phyloP scores from a whole-genome alignment of 2,888 invertebrate species.

The Spilarctia lutea region DNA sequence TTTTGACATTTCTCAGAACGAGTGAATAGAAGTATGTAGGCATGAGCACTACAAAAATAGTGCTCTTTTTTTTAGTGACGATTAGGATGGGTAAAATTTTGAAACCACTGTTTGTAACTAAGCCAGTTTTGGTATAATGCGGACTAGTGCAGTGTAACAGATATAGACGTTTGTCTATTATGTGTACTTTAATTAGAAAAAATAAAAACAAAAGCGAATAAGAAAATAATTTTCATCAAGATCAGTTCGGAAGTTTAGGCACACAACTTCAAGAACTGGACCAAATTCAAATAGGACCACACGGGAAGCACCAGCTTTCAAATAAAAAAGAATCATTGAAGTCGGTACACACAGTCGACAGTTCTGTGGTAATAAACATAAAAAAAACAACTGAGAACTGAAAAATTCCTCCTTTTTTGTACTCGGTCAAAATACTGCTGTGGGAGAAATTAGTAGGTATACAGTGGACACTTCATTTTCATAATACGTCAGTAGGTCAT shows the following conservation, averaged over 20 bases:
- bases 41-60: not conserved
- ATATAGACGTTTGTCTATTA: not conserved
- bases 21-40: not conserved
- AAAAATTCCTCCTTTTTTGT: too few relatives aligned
- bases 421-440: not conserved
- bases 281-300: too few relatives aligned
- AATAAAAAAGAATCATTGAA: too few relatives aligned
- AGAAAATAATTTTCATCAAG: too few relatives aligned
- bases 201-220: not conserved
- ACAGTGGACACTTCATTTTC: slow-evolving; percentile 36
- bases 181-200: not conserved
- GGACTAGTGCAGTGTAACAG: not conserved
- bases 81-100: not conserved
- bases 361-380: too few relatives aligned
- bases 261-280: too few relatives aligned
- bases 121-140: not conserved
- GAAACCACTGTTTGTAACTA: not conserved
- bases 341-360: too few relatives aligned
- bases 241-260: too few relatives aligned
- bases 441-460: not conserved
- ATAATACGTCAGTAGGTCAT: slow-evolving; percentile 59
- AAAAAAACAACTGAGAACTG: too few relatives aligned
- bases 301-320: too few relatives aligned
- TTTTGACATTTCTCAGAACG: not conserved
- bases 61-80: not conserved